phyloP scores from a whole-genome alignment of 2,113 vertebrate genomes.

The Ibidorhyncha struthersii region DNA sequence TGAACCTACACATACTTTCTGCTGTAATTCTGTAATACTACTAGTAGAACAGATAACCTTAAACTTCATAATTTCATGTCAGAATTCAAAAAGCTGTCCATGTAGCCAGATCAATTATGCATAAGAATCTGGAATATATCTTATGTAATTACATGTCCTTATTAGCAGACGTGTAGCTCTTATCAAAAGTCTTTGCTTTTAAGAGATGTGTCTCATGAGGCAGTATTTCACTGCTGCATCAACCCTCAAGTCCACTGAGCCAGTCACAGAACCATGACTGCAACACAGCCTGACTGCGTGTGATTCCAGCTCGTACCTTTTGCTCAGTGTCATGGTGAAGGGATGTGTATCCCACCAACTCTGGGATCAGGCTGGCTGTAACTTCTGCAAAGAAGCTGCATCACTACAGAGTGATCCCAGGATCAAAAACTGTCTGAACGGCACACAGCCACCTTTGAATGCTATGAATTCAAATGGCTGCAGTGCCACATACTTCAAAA shows the following conservation, averaged over 20 bases:
- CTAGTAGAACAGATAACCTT: not conserved
- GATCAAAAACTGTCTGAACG: not conserved
- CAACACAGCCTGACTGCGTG: accelerated
- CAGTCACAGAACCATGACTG: not conserved
- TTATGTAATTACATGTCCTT: not conserved
- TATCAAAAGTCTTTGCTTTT: not conserved
- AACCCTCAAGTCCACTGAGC: not conserved
- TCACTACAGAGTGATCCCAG: not conserved
- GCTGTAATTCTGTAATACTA: not conserved
- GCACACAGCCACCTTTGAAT: not conserved
- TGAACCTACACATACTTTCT: not conserved
- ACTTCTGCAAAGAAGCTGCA: not conserved
- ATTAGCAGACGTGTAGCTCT: not conserved
- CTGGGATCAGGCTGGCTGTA: not conserved
- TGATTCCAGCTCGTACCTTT: not conserved
- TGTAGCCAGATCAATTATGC: not conserved
- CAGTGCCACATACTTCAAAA: not conserved
- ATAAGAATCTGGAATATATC: not conserved
- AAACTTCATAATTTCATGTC: not conserved
- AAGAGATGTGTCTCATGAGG: not conserved
- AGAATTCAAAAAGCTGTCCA: not conserved
- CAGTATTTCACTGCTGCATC: not conserved
- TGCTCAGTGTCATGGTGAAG: accelerated
- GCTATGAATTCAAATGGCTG: not conserved
- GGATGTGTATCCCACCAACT: not conserved